These are phyloP conservation scores for Trachops cirrhosus DNA, from an alignment of 2,797 vertebrate genomes.

Conservation along the genomic window DNA sequence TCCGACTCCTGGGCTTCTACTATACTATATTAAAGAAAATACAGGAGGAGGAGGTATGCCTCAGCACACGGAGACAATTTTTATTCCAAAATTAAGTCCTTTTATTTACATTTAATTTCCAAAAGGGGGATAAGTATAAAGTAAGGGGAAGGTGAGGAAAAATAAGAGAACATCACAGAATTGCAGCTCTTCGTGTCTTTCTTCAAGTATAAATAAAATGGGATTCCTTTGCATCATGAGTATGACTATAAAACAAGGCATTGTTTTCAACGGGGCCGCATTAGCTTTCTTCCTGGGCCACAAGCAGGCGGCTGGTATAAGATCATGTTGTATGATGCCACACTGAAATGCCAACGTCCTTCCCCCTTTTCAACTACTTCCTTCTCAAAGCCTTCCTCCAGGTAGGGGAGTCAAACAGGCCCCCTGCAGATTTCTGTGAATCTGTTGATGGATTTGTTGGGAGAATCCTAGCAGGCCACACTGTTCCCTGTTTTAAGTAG, in stretches of 20 bases:
- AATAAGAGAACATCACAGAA: background rate
- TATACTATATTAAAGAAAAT: background rate
- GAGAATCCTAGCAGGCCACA: background rate
- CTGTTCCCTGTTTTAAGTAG: background rate
- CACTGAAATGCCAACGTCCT: slow-evolving; percentile 1
- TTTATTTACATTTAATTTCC: slow-evolving; percentile 2
- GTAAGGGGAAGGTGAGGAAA: background rate
- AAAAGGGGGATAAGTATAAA: background rate
- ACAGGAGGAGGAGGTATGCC: background rate
- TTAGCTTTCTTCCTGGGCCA: background rate
- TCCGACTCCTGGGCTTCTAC: background rate
- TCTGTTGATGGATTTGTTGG: background rate
- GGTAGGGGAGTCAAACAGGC: background rate
- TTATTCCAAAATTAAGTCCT: background rate
- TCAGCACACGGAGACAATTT: background rate
- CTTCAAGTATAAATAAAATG: slow-evolving; percentile 38
- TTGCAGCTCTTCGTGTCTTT: background rate
- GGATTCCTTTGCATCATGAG: background rate
- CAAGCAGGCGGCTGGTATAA: background rate
- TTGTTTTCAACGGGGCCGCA: background rate
- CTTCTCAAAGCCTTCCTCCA: slow-evolving; percentile 16
- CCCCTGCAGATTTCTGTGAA: background rate
- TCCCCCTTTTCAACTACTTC: background rate
- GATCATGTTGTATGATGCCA: background rate
- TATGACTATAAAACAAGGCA: background rate